Evolutionary conservation across 2,113 vertebrate genomes (phyloP).

Genomic region (Crotalus helleri): DNA sequence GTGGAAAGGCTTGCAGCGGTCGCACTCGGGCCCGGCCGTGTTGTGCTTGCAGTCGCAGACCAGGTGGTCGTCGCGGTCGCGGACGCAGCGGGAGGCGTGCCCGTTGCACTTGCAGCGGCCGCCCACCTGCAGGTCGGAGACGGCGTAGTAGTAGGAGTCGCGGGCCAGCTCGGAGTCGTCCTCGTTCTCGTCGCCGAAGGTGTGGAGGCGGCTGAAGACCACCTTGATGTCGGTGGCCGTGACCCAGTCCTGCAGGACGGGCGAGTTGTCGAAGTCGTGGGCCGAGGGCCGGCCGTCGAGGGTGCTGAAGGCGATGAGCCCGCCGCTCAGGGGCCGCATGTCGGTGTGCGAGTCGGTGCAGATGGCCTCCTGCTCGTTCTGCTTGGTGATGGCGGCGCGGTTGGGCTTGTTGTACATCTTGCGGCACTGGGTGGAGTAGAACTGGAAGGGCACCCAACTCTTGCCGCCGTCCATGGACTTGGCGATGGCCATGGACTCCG

Average conservation of each 20-base stretch:
- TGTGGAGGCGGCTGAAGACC: constrained; percentile 89
- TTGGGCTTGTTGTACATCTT: constrained; percentile 93
- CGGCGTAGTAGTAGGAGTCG: constrained; percentile 94
- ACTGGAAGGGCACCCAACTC: constrained; percentile 96
- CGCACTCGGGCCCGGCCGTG: constrained; percentile 94
- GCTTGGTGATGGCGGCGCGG: constrained; percentile 90
- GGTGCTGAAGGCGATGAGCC: constrained; percentile 98
- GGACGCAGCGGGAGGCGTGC: constrained; percentile 92
- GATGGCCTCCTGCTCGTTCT: constrained; percentile 98
- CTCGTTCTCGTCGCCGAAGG: constrained; percentile 92
- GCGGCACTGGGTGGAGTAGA: constrained; percentile 94
- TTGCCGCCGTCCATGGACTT: constrained; percentile 99
- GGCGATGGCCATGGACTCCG: constrained; percentile 94
- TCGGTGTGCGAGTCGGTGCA: constrained; percentile 97
- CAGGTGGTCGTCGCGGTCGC: constrained; percentile 87
- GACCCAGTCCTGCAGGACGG: constrained; percentile 98
- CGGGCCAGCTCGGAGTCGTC: constrained; percentile 93
- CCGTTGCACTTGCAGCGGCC: constrained; percentile 98
- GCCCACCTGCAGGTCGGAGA: constrained; percentile 96
- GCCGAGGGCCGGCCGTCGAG: constrained; percentile 95
- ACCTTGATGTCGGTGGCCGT: constrained; percentile 96
- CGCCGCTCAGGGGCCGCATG: constrained; percentile 89
- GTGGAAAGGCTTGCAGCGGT: constrained; percentile 98
- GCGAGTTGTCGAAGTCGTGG: constrained; percentile 98
- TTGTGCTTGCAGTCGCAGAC: constrained; percentile 97